phyloP scores from a whole-genome alignment of 1,140 invertebrate genomes.

The Diachasmimorpha longicaudata region DNA sequence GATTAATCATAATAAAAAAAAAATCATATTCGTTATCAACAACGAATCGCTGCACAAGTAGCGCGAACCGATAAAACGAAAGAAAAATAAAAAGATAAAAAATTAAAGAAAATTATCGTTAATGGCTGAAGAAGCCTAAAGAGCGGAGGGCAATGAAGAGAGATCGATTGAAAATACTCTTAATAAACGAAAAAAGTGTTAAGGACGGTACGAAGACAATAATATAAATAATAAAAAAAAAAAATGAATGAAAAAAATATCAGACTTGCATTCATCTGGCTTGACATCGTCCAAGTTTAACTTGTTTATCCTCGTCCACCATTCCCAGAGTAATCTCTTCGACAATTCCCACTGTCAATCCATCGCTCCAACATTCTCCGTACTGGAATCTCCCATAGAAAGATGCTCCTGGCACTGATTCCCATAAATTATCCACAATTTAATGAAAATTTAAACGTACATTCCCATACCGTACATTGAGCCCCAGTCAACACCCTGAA shows the following conservation, averaged over 20 bases:
- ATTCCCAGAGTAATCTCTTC: not conserved
- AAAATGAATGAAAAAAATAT: conserved; percentile 15
- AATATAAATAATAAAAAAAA: conserved; percentile 12
- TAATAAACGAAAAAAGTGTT: not conserved
- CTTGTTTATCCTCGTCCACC: not conserved
- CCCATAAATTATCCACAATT: not conserved
- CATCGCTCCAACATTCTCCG: not conserved
- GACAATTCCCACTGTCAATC: not conserved
- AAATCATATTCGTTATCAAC: not conserved
- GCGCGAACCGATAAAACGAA: not conserved
- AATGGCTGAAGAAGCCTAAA: not conserved
- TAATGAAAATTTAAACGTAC: conserved; percentile 72
- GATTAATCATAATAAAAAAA: not conserved
- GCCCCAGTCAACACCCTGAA: conserved; percentile 88
- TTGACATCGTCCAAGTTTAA: not conserved
- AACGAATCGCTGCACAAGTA: no score
- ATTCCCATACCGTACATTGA: conserved; percentile 90
- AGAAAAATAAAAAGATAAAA: not conserved
- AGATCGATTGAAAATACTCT: not conserved
- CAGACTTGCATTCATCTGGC: conserved; percentile 19
- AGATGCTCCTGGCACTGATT: not conserved
- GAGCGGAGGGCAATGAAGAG: not conserved
- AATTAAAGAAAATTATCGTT: not conserved
- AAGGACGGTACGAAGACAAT: not conserved
- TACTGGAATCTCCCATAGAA: not conserved